These are phyloP conservation scores for Perithous albicinctus DNA, from an alignment of 2,888 invertebrate genomes.

Conservation along the genomic window DNA sequence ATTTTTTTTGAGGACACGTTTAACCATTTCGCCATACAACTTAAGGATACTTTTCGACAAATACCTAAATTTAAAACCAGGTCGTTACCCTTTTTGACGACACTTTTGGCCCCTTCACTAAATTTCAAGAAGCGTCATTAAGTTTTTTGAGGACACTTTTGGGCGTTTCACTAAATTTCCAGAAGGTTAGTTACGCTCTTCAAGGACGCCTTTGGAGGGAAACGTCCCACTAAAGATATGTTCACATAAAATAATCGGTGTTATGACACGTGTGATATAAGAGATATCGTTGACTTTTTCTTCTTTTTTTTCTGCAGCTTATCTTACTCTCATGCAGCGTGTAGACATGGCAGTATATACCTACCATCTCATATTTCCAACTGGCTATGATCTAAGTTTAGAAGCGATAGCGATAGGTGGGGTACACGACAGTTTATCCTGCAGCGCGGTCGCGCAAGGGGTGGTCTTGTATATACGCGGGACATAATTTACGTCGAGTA, in stretches of 20 bases:
- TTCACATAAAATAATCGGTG: neutral
- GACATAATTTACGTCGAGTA: constrained; percentile 17
- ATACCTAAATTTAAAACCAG: too few species aligned
- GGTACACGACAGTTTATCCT: constrained; percentile 47
- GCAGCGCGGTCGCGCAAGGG: constrained; percentile 19
- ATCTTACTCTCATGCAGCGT: neutral
- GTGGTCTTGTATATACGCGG: constrained; percentile 19
- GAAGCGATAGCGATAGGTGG: constrained; percentile 3
- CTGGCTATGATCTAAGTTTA: constrained; percentile 51
- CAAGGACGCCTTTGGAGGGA: too few species aligned
- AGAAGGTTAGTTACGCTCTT: too few species aligned
- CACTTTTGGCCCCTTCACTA: too few species aligned
- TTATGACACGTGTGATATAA: neutral
- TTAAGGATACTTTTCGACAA: too few species aligned
- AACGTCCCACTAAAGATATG: too few species aligned
- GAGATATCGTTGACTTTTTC: neutral
- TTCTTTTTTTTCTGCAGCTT: neutral
- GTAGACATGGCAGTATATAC: constrained; percentile 26
- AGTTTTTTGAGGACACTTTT: too few species aligned
- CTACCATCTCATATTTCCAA: constrained; percentile 34
- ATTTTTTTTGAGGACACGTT: too few species aligned
- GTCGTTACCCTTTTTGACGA: too few species aligned
- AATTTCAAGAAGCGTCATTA: too few species aligned
- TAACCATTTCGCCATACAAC: too few species aligned
- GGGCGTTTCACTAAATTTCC: too few species aligned